These are phyloP conservation scores for Stratiolaelaps scimitus DNA, from an alignment of 1,140 invertebrate genomes.

Conservation along the genomic window DNA sequence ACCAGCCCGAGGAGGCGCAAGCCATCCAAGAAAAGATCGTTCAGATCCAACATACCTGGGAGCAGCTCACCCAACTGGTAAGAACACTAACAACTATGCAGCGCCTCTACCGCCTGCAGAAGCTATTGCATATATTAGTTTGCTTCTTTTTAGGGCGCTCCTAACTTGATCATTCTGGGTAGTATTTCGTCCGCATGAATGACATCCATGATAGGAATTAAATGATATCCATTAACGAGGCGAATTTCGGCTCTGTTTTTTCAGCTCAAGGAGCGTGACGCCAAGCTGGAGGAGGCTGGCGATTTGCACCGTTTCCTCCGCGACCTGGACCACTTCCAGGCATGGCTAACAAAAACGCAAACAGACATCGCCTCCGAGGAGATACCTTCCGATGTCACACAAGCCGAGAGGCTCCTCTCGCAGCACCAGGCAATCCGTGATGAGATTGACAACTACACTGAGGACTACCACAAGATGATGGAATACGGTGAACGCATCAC, in stretches of 20 bases:
- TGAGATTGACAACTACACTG: constrained; percentile 96
- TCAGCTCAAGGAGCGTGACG: constrained; percentile 83
- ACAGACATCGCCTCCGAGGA: constrained; percentile 95
- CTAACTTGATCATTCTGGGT: too few species aligned
- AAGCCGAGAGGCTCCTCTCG: constrained; percentile 88
- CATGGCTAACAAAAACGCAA: constrained; percentile 96
- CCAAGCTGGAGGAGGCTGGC: constrained; percentile 94
- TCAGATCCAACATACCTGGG: constrained; percentile 84
- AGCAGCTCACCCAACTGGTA: constrained; percentile 87
- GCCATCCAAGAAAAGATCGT: constrained; percentile 77
- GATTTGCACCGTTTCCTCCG: constrained; percentile 95
- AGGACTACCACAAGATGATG: constrained; percentile 98
- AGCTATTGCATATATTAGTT: too few species aligned
- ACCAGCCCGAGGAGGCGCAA: constrained; percentile 90
- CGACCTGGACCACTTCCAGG: constrained; percentile 98
- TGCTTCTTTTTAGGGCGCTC: too few species aligned
- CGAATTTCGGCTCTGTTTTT: constrained; percentile 34
- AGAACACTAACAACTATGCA: constrained; percentile 33
- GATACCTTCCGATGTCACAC: constrained; percentile 83
- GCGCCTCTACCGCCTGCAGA: too few species aligned
- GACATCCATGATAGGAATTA: neutral
- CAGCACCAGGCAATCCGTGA: constrained; percentile 93
- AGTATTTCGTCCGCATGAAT: neutral
- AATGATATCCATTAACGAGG: neutral
- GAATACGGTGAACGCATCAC: constrained; percentile 93